phyloP scores from a whole-genome alignment of 1,140 invertebrate species.

The Adelges cooleyi region DNA sequence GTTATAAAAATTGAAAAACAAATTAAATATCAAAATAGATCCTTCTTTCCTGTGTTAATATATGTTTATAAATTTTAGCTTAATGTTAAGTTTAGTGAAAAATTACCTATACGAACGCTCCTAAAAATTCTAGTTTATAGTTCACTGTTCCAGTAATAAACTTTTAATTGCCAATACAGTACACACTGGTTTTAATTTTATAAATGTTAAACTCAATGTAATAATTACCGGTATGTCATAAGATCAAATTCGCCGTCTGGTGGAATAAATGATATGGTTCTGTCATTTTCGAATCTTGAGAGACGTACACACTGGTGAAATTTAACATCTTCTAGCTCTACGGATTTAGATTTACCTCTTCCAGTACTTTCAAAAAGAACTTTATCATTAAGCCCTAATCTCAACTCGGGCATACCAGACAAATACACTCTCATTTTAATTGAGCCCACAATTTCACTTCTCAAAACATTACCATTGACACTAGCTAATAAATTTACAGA shows the following conservation, averaged over 20 bases:
- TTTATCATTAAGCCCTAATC: slow-evolving; percentile 96
- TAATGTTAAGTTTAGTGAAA: too few relatives aligned
- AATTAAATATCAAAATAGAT: too few relatives aligned
- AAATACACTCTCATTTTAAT: slow-evolving; percentile 99
- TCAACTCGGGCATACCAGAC: slow-evolving; percentile 99
- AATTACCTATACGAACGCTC: too few relatives aligned
- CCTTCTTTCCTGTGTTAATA: too few relatives aligned
- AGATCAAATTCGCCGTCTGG: slow-evolving; percentile 99
- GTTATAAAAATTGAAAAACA: too few relatives aligned
- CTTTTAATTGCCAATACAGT: too few relatives aligned
- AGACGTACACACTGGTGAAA: slow-evolving; percentile 99
- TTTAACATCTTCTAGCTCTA: slow-evolving; percentile 98
- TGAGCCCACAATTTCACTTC: slow-evolving; percentile 96
- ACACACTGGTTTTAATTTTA: too few relatives aligned
- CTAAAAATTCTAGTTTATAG: too few relatives aligned
- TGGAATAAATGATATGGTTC: slow-evolving; percentile 97
- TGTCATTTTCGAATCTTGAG: slow-evolving; percentile 95
- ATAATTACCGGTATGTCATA: slow-evolving; percentile 93
- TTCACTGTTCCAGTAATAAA: too few relatives aligned
- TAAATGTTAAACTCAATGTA: too few relatives aligned
- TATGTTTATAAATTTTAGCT: too few relatives aligned
- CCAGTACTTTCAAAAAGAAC: slow-evolving; percentile 97
- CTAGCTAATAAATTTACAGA: slow-evolving; percentile 85
- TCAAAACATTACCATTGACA: slow-evolving; percentile 92
- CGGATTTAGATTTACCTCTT: slow-evolving; percentile 94